Evolutionary conservation across 2,888 invertebrate genomes (phyloP), one percentile per base, ranked within the genome.

Genomic region (Dinocampus coccinellae): DNA sequence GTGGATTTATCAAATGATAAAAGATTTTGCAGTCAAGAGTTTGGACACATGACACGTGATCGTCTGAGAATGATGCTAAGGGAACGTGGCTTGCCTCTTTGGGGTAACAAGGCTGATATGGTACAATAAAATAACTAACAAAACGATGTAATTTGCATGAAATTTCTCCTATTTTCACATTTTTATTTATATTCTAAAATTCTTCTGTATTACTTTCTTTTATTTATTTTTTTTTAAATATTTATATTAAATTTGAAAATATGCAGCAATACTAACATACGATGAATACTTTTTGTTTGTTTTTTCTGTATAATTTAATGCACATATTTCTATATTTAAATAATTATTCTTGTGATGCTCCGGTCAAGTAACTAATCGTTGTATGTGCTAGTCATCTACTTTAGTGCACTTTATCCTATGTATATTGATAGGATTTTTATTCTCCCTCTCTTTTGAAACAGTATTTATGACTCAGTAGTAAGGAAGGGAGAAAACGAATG

Each of bases 51-150:
- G 80, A 79, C 81, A 71, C 80, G 81, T 74, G 83, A 82, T 80
- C 81, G 82, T 77, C 81, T 84, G 81, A 82, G 80, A 78, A 77
- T 81, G 77, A 80, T 83, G 79, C 79, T 85, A 81, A 84, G 82
- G 79, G 82, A 82, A 78, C 82, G 81, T 79, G 79, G 81, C 77
- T 82, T 82, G 73, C 82, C 80, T 76, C 76, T 82, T 76, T 77
- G 79, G 78, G 81, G 82, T 78, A 84, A 79, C 79, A 84, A 82
- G 78, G 80, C 80, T 75, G 81, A 81, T 74, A 84, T 81, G 85
- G 85, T 85, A 85, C 80, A 81, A n/a, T n/a, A n/a, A n/a, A n/a
- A n/a, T n/a, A 74, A 73, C 75, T 66, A 72, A 70, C 63, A 69
- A 73, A 71, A 69, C 66, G 57, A 39, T 58, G 16, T 69, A 58